phyloP scores from a whole-genome alignment of 2,797 vertebrate genomes.

The Danio jaintianensis region DNA sequence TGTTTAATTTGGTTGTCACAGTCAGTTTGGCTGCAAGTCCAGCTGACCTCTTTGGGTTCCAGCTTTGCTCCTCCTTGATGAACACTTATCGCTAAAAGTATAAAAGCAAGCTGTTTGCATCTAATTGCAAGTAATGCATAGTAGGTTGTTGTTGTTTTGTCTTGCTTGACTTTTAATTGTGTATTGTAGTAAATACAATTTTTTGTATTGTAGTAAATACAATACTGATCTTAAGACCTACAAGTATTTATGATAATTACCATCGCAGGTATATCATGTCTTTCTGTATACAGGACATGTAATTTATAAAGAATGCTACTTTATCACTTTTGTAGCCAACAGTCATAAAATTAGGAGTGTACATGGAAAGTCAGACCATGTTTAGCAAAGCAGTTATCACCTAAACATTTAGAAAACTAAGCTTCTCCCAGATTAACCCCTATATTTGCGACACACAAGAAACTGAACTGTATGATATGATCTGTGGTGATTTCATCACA shows the following conservation, averaged over 20 bases:
- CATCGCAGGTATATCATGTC: neutral
- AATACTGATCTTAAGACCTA: neutral
- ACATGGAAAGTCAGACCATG: neutral
- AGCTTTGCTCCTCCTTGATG: conserved; percentile 15
- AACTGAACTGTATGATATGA: neutral
- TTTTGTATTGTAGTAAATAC: neutral
- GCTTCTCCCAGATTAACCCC: neutral
- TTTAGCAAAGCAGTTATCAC: neutral
- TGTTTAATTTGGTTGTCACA: conserved; percentile 71
- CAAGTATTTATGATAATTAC: neutral
- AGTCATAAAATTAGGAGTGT: conserved; percentile 21
- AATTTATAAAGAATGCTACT: conserved; percentile 5
- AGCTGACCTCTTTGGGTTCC: conserved; percentile 58
- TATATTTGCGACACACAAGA: neutral
- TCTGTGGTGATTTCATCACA: neutral
- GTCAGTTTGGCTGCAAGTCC: conserved; percentile 68
- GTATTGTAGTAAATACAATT: neutral
- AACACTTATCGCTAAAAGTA: conserved; percentile 6
- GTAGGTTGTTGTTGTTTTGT: conserved; percentile 17
- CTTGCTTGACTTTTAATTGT: conserved; percentile 1
- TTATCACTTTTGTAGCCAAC: conserved; percentile 19
- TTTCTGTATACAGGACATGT: neutral
- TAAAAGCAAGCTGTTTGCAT: conserved; percentile 25
- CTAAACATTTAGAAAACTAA: neutral
- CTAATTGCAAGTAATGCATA: conserved; percentile 13